phyloP scores from a whole-genome alignment of 2,888 invertebrate genomes.

The Acleris emargana region DNA sequence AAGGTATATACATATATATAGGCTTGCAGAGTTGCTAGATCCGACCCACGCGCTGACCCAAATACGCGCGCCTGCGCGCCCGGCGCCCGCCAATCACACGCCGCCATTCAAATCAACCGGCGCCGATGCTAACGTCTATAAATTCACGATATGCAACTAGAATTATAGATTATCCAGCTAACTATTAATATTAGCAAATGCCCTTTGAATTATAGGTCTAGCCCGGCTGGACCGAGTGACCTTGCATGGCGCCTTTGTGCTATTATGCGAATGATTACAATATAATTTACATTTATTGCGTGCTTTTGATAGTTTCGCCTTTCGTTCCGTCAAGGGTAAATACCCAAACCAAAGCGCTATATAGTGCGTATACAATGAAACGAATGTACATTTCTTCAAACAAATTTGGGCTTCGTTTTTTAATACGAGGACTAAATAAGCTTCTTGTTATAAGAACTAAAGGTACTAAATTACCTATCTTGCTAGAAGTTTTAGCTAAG shows the following conservation, averaged over 20 bases:
- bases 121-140: conserved; percentile 67
- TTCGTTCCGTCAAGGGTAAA: neutral
- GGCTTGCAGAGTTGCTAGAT: conserved; percentile 59
- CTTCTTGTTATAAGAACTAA: too few relatives aligned
- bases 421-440: too few relatives aligned
- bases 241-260: conserved; percentile 41
- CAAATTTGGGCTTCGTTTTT: too few relatives aligned
- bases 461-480: too few relatives aligned
- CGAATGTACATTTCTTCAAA: too few relatives aligned
- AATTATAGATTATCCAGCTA: conserved; percentile 61
- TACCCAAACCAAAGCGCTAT: neutral
- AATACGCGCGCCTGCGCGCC: conserved; percentile 71
- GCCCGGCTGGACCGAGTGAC: conserved; percentile 33
- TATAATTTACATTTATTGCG: conserved; percentile 29
- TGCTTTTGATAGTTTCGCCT: neutral
- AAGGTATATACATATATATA: conserved; percentile 47
- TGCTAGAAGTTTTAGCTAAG: too few relatives aligned
- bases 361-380: too few relatives aligned
- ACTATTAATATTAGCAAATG: conserved; percentile 69
- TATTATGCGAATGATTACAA: conserved; percentile 32
- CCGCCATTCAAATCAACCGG: conserved; percentile 74
- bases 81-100: conserved; percentile 75
- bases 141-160: conserved; percentile 64
- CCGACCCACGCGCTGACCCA: conserved; percentile 80
- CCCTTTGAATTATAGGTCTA: conserved; percentile 56